Evolutionary conservation across 2,797 vertebrate species (phyloP), one percentile per base, ranked within the genome.

Genomic region (Arnoldichthys spilopterus): DNA sequence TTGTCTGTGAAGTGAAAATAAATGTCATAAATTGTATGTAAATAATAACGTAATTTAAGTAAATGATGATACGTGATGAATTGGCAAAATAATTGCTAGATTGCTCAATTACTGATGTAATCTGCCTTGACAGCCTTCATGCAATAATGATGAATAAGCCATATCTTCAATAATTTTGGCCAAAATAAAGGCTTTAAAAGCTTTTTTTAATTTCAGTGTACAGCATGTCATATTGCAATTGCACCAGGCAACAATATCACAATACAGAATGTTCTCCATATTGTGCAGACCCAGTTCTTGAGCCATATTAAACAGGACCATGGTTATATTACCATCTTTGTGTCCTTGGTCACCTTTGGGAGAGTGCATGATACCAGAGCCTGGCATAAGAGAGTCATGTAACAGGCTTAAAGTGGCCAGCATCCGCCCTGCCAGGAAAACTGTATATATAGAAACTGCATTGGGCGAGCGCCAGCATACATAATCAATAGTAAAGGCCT

Each of bases 371-470:
- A 70, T 15, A 22, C 26, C 22, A 8, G 49, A 59, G 61, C 68
- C 49, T 34, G 22, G 45, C 61, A 59, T 30, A 61, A 84, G 82
- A 84, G 83, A 76, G 26, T 40, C 62, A 78, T 76, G 89, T 91
- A 91, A 90, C 85, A 64, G 63, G 89, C 77, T 87, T 84, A 87
- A 89, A 86, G 86, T 32, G 81, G 82, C 87, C 86, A 78, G 73
- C 83, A 84, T 84, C 86, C 81, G 82, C 81, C 85, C 84, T 87
- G 87, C 86, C 83, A 84, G 81, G 82, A 85, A 84, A 85, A 90
- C 86, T 88, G 88, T 85, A 91, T 90, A 86, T 87, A 87, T 87
- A 91, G n/a, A n/a, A 86, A 92, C 89, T 62, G 77, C 87, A 84
- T 68, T 85, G 90, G 89, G 86, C 77, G 13, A 74, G 87, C 81